Conservation (phyloP, 2,888 invertebrate species). For the Glaucopsyche alexis region DNA sequence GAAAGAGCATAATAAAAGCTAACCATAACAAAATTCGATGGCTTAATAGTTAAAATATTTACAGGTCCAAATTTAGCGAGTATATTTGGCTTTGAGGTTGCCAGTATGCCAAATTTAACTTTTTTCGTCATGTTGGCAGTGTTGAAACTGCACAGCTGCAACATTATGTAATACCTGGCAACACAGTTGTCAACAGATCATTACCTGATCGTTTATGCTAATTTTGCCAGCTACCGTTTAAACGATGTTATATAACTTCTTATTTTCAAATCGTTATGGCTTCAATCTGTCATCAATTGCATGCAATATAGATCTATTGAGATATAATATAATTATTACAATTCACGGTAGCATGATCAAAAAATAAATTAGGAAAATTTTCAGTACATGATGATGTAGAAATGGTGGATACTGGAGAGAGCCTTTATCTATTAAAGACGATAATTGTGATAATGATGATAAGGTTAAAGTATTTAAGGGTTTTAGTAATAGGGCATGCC, state of each 20-base stretch:
- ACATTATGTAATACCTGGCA: constrained; percentile 60
- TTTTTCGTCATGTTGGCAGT: constrained; percentile 49
- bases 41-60: background rate
- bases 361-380: background rate
- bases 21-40: background rate
- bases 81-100: constrained; percentile 46
- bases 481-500: too few species aligned
- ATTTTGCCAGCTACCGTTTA: constrained; percentile 39
- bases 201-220: constrained; percentile 39
- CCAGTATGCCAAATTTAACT: constrained; percentile 35
- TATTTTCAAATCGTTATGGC: background rate
- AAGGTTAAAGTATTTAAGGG: background rate
- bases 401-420: too few species aligned
- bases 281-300: background rate
- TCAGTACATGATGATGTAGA: background rate
- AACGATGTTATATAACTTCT: constrained; percentile 31
- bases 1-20: constrained; percentile 2
- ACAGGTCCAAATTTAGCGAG: constrained; percentile 51
- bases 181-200: constrained; percentile 46
- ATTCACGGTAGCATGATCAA: background rate
- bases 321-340: background rate
- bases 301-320: background rate
- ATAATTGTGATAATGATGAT: background rate
- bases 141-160: constrained; percentile 60
- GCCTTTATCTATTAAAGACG: background rate